A percentile compares a stretch with the other conserved stretches of the same genome.
Evolutionary conservation across 2,888 invertebrate species (phyloP).

Genomic region (Tanypteryx hageni): DNA sequence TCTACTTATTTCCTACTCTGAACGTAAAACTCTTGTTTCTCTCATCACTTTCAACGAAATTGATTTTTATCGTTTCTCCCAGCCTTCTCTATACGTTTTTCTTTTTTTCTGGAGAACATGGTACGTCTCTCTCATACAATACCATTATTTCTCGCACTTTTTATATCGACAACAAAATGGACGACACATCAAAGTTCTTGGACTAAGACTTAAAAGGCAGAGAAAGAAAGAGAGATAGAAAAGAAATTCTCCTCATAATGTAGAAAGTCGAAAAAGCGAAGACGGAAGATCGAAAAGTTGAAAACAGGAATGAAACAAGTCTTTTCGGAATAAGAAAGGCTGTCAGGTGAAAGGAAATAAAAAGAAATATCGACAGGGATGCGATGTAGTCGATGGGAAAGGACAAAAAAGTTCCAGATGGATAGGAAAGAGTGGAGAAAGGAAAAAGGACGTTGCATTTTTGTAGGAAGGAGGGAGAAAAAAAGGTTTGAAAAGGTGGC

Average conservation of each 20-base stretch:
- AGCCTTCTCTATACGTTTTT: too few species aligned
- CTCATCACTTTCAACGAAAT: too few species aligned
- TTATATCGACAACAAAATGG: neutral
- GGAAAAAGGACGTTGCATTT: neutral
- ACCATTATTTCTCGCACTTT: neutral
- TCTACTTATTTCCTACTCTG: too few species aligned
- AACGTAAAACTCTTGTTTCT: too few species aligned
- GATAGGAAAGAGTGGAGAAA: neutral
- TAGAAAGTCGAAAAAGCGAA: constrained; percentile 2
- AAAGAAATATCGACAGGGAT: neutral
- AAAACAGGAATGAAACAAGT: neutral
- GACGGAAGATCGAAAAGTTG: neutral
- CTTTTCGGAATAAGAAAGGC: neutral
- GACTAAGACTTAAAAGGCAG: neutral
- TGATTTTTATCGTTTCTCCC: too few species aligned
- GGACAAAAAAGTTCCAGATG: neutral
- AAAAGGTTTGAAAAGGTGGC: neutral
- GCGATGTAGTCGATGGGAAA: neutral
- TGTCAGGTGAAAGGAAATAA: neutral
- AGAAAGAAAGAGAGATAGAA: neutral
- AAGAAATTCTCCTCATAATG: neutral
- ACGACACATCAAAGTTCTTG: neutral
- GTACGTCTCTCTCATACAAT: neutral
- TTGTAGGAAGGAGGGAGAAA: neutral
- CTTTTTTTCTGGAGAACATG: too few species aligned